phyloP scores from a whole-genome alignment of 2,888 invertebrate genomes.

The Atethmia centrago region DNA sequence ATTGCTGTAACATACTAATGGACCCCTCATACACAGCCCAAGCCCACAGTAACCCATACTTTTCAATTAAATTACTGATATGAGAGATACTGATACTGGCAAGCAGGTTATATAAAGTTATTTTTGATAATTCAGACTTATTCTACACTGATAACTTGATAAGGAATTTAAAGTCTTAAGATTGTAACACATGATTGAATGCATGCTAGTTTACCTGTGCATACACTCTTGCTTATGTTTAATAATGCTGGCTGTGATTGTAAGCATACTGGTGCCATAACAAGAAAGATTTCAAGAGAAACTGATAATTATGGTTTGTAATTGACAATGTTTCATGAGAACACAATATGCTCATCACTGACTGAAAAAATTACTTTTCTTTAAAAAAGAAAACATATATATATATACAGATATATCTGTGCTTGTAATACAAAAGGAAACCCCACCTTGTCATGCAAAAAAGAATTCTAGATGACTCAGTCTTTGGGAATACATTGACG shows the following conservation, averaged over 20 bases:
- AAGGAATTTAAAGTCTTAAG: constrained; percentile 30
- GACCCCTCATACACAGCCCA: background rate
- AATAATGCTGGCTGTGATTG: constrained; percentile 10
- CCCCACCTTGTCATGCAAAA: constrained; percentile 2
- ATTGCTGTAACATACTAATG: background rate
- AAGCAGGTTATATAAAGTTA: constrained; percentile 15
- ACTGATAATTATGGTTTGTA: background rate
- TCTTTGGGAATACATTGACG: constrained; percentile 18
- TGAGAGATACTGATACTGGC: too few relatives aligned
- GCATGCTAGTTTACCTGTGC: constrained; percentile 9
- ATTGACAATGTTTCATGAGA: background rate
- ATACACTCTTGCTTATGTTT: background rate
- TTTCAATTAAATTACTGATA: background rate
- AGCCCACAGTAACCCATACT: background rate
- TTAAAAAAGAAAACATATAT: background rate
- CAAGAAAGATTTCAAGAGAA: background rate
- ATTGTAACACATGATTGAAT: constrained; percentile 20
- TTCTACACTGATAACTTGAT: constrained; percentile 22
- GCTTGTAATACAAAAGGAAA: constrained; percentile 1
- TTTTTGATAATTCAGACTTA: constrained; percentile 10
- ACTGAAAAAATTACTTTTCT: background rate
- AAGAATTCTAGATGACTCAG: constrained; percentile 16
- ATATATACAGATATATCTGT: background rate
- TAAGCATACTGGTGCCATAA: background rate
- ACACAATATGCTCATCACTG: background rate